A percentile compares a stretch with the other conserved stretches of the same genome.
phyloP scores from a whole-genome alignment of 2,797 vertebrate species.

The Cynodonichthys magdalenae region DNA sequence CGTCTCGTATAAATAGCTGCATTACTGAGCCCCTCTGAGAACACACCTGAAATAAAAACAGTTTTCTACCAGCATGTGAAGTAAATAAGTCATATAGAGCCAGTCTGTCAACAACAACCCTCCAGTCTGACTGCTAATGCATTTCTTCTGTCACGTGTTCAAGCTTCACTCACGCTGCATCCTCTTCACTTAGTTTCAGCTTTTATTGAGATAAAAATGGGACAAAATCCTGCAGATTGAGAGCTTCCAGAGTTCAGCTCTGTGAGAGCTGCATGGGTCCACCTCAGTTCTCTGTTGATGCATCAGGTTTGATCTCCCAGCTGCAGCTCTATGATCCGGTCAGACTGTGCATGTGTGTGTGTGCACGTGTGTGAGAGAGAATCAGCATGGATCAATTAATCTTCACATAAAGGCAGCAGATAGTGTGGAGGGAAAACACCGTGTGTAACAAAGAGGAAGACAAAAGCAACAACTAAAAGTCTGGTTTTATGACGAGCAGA shows the following conservation, averaged over 20 bases:
- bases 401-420: not conserved
- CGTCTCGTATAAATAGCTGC: not conserved
- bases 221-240: constrained; percentile 31
- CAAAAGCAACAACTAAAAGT: constrained; percentile 50
- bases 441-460: constrained; percentile 23
- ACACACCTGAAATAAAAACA: constrained; percentile 7
- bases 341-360: too few species aligned
- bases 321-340: too few species aligned
- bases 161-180: constrained; percentile 23
- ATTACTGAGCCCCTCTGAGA: constrained; percentile 2
- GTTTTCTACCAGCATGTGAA: constrained; percentile 37
- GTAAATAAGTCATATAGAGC: constrained; percentile 70
- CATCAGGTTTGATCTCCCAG: too few species aligned
- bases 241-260: constrained; percentile 23
- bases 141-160: constrained; percentile 31
- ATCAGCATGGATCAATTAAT: too few species aligned
- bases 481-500: constrained; percentile 53
- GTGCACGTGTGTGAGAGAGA: too few species aligned
- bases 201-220: constrained; percentile 22
- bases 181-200: constrained; percentile 8
- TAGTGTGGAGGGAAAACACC: constrained; percentile 13
- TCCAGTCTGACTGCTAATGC: constrained; percentile 52
- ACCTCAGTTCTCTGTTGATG: too few species aligned
- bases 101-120: constrained; percentile 35
- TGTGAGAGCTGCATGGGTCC: too few species aligned